A percentile compares a stretch with the other conserved stretches of the same genome.
These are phyloP conservation scores for Heteromormyrus szaboi DNA, from an alignment of 2,797 vertebrate species.

Conservation along the genomic window DNA sequence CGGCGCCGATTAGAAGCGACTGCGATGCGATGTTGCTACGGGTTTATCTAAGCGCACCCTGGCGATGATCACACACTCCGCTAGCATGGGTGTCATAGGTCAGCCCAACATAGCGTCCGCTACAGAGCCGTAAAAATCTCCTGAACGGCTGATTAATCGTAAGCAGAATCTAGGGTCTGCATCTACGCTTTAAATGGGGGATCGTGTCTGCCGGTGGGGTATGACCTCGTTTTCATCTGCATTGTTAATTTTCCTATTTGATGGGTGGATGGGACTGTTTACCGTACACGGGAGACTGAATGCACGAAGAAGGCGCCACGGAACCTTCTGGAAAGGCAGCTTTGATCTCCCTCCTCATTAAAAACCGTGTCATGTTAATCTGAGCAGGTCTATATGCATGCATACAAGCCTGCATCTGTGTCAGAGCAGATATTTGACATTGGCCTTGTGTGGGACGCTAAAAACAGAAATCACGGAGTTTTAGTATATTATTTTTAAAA, in stretches of 20 bases:
- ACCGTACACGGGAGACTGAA: neutral
- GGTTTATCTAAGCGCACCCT: neutral
- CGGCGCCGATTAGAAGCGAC: neutral
- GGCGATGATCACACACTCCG: neutral
- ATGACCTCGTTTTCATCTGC: neutral
- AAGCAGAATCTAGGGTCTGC: neutral
- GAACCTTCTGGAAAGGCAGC: neutral
- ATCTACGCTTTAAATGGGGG: neutral
- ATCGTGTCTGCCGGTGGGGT: neutral
- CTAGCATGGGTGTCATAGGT: neutral
- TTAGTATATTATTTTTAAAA: neutral
- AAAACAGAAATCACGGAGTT: neutral
- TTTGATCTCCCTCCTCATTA: neutral
- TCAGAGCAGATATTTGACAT: neutral
- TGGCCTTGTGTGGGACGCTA: neutral
- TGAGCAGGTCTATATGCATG: neutral
- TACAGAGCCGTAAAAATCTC: neutral
- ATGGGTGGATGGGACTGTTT: neutral
- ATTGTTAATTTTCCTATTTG: slow-evolving; percentile 11
- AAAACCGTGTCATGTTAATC: slow-evolving; percentile 1
- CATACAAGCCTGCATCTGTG: neutral
- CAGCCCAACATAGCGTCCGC: neutral
- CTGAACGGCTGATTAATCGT: neutral
- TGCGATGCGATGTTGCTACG: neutral
- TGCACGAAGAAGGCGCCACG: neutral